Evolutionary conservation across 2,113 vertebrate species (phyloP), one percentile per base, ranked within the genome.

Genomic region (Glaucomys volans): DNA sequence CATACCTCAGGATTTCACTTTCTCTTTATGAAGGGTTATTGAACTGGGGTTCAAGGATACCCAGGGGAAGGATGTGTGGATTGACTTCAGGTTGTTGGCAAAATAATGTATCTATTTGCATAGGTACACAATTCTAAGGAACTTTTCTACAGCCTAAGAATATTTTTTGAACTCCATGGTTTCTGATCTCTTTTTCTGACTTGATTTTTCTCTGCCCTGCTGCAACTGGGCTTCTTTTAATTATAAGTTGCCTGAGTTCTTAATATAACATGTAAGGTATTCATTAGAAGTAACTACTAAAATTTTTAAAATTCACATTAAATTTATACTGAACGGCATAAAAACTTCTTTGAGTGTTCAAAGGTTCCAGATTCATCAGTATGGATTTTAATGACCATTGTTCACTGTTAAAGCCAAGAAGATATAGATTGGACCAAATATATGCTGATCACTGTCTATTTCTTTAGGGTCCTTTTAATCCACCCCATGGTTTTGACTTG

Each of bases 101-200:
- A 96, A 86, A 83, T 11, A 20, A 54, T 82, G 44, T 87, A 17
- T 8, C 62, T 90, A 76, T 94, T 92, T 95, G 6, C 54, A 74
- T 24, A 94, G n/a, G 30, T 54, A 81, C 26, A 87, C 9, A 80
- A 91, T 91, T 76, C 17, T 67, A 72, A 9, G n/a, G 18, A 59
- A 44, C 94, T 62, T 37, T 95, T 94, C 37, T 69, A 91, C 4
- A 96, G 26, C 17, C 37, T 30, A 64, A 54, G 47, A 89, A 93
- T n/a, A 1, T 26, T 86, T 86, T 95, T 44, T 72, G 28, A 91
- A 86, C 18, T 91, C 37, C 11, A 16, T 82, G 16, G 35, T 74
- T 95, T 95, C 50, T 89, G 37, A 86, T 84, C 28, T 84, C 54
- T 79, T 74, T 93, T 84, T 75, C n/a, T 74, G 88, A 89, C 42